Base-by-base conservation (phyloP, 2,113 vertebrate species). In the Arenaria interpres region DNA sequence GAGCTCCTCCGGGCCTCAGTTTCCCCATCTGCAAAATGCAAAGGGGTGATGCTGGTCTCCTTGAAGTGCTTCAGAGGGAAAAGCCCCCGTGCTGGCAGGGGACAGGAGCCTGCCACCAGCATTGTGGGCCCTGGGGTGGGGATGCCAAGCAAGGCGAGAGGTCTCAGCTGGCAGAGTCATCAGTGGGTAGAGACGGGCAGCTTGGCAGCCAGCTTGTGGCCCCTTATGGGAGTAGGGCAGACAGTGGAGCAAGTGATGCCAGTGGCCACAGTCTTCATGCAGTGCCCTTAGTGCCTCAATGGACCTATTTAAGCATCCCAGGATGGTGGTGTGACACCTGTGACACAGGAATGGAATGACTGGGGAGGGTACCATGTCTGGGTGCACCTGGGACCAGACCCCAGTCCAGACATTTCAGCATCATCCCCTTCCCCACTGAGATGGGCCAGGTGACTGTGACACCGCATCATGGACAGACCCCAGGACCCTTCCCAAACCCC, bases 201-300 rank as follows among this genome's bases (percentile, higher is more conserved):
- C 71, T 39, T 59, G 71, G 56, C 83, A 67, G n/a, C 20, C 1
- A 1, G 56, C 35, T 50, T 0, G 2, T 20, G 24, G 27, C 43
- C 39, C 11, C 48, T 71, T 45, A 0, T 21, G 14, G 23, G 45
- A 46, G 4, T 22, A 25, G 39, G 33, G 12, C 53, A 83, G 63
- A 15, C 8, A 56, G 62, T 2, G 33, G 39, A 39, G 10, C 9
- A 32, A 48, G n/a, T 0, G 3, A 45, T 73, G 23, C 39, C 2
- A 0, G 53, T 56, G 72, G 27, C n/a, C 67, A n/a, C 0, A 0
- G 57, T 48, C 13, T 2, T 19, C 76, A 12, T 7, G 20, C 43
- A 45, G 66, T 57, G 67, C 33, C 43, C 68, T 37, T 8, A 25
- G 30, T 21, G 33, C 45, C 64, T 62, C 17, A 16, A 1, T 2